A percentile compares a stretch with the other conserved stretches of the same genome.
Conservation (phyloP, 2,113 vertebrate species). For the Junco hyemalis region DNA sequence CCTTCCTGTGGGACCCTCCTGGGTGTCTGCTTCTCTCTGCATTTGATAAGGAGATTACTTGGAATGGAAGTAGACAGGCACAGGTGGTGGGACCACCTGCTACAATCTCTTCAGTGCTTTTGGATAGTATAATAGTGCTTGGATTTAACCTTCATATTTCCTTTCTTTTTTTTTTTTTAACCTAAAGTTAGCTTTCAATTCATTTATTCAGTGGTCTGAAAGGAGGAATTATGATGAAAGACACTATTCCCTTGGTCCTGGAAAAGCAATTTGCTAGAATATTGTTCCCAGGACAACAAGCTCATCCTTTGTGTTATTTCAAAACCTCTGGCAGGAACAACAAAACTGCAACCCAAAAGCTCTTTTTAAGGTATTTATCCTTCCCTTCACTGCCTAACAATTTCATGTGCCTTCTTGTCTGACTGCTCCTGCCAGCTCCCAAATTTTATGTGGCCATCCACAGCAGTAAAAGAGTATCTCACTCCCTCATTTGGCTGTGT, state of each 20-base stretch:
- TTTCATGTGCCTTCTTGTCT: background rate
- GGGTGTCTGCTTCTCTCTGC: constrained; percentile 5
- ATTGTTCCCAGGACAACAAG: background rate
- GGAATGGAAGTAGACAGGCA: constrained; percentile 23
- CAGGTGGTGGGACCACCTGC: constrained; percentile 50
- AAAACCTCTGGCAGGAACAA: background rate
- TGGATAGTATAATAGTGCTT: background rate
- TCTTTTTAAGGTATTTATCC: background rate
- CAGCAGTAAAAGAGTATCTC: background rate
- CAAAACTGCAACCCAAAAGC: background rate
- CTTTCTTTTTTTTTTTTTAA: background rate
- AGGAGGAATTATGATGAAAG: background rate
- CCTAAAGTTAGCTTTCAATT: background rate
- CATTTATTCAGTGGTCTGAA: background rate
- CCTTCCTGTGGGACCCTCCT: constrained; percentile 31
- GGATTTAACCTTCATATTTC: background rate
- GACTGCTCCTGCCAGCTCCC: background rate
- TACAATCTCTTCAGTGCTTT: constrained; percentile 7
- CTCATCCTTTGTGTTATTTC: background rate
- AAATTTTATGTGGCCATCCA: background rate
- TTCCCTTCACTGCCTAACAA: background rate
- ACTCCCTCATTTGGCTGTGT: background rate
- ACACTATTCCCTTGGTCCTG: background rate
- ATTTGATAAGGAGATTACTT: constrained; percentile 40
- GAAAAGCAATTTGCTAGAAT: background rate